Conservation (phyloP, 2,888 invertebrate genomes). For the Anthrax anthrax region DNA sequence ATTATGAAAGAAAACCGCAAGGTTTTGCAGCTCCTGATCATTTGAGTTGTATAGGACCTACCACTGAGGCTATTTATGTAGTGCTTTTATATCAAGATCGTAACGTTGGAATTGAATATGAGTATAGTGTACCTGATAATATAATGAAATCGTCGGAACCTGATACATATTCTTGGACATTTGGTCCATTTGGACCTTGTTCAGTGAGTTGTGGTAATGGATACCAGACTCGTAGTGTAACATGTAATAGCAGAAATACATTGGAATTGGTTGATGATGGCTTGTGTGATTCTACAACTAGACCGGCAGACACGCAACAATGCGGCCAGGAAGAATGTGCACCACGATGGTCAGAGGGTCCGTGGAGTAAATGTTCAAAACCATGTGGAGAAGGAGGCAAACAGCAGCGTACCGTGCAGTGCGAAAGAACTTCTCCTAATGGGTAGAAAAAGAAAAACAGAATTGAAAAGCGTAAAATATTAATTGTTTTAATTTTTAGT, state of each 20-base stretch:
- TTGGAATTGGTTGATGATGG: slow-evolving; percentile 54
- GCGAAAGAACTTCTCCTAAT: slow-evolving; percentile 62
- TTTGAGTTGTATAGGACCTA: slow-evolving; percentile 72
- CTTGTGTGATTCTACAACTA: slow-evolving; percentile 63
- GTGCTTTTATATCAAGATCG: slow-evolving; percentile 68
- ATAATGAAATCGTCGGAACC: slow-evolving; percentile 47
- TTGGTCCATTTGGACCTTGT: slow-evolving; percentile 54
- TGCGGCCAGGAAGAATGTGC: slow-evolving; percentile 68
- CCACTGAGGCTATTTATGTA: slow-evolving; percentile 74
- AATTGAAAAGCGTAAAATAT: neutral
- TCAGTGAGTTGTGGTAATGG: slow-evolving; percentile 85
- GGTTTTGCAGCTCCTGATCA: slow-evolving; percentile 75
- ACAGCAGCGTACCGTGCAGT: slow-evolving; percentile 56
- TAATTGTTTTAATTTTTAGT: slow-evolving; percentile 27
- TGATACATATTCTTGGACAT: slow-evolving; percentile 73
- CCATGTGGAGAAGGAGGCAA: slow-evolving; percentile 66
- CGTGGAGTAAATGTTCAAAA: slow-evolving; percentile 71
- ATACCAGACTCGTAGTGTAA: slow-evolving; percentile 60
- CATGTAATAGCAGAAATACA: slow-evolving; percentile 62
- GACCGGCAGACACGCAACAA: slow-evolving; percentile 53
- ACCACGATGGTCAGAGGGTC: slow-evolving; percentile 61
- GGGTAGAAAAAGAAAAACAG: slow-evolving; percentile 37
- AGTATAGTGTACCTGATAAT: slow-evolving; percentile 74
- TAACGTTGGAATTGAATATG: slow-evolving; percentile 75
- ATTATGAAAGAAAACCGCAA: slow-evolving; percentile 70